Conservation (phyloP, 2,113 vertebrate genomes). For the Solenodon paradoxus region DNA sequence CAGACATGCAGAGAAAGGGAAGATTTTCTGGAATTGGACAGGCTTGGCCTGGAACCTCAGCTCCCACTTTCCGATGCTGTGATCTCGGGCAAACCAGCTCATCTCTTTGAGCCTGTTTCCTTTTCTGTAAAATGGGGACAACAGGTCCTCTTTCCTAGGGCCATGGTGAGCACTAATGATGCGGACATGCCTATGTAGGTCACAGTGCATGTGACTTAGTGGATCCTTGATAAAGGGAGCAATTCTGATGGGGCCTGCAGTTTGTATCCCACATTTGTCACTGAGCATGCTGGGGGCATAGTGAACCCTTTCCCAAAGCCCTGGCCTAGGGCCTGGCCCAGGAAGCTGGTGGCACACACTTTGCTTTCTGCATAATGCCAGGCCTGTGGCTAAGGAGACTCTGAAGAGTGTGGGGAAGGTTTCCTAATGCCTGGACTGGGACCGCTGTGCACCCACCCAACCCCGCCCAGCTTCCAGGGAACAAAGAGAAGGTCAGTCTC, state of each 20-base stretch:
- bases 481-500: slow-evolving; percentile 51
- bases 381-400: background rate
- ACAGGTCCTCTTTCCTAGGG: background rate
- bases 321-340: background rate
- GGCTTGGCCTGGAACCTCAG: background rate
- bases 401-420: fast-evolving
- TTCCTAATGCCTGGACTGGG: background rate
- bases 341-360: background rate
- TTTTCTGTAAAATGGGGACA: background rate
- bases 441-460: background rate
- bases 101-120: background rate
- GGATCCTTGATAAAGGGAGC: fast-evolving
- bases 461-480: background rate
- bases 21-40: background rate
- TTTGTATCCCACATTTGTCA: background rate
- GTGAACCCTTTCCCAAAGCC: background rate
- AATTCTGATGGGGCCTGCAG: background rate
- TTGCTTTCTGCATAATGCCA: background rate
- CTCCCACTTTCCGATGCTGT: background rate
- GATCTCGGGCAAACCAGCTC: background rate
- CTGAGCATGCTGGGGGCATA: background rate
- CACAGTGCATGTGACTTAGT: fast-evolving
- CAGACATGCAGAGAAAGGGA: background rate
- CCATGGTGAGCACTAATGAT: background rate
- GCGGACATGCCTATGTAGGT: background rate